Evolutionary conservation across 2,797 vertebrate species (phyloP).

Genomic region (Furcifer pardalis): DNA sequence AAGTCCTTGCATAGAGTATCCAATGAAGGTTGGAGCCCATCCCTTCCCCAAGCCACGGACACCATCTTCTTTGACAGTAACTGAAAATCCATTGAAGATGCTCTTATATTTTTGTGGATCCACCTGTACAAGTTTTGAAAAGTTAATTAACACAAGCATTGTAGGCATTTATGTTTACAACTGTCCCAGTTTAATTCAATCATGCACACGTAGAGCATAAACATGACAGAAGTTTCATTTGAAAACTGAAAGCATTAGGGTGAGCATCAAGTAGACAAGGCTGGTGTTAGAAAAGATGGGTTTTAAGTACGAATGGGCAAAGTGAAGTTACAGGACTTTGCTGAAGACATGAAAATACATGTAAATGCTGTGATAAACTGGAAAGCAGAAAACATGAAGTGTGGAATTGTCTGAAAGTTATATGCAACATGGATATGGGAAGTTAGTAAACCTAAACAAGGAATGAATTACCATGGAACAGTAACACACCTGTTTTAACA

Average conservation of each 20-base stretch:
- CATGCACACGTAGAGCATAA: background rate
- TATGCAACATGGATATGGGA: background rate
- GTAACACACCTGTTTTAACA: background rate
- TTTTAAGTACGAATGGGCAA: background rate
- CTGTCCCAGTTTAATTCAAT: background rate
- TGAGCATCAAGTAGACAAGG: background rate
- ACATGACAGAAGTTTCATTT: background rate
- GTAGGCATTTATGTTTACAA: background rate
- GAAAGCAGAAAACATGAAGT: background rate
- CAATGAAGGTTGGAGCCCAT: constrained; percentile 96
- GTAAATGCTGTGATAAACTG: background rate
- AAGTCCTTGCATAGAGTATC: constrained; percentile 96
- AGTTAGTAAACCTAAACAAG: background rate
- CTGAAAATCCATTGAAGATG: constrained; percentile 90
- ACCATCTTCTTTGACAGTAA: constrained; percentile 92
- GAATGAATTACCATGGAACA: background rate
- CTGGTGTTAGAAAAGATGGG: background rate
- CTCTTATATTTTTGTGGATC: constrained; percentile 92
- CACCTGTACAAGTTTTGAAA: constrained; percentile 78
- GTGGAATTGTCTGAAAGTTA: background rate
- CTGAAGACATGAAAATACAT: background rate
- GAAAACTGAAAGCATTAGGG: background rate
- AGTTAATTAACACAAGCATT: background rate
- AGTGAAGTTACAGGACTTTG: background rate
- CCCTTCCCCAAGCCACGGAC: constrained; percentile 92